Percentiles rank a stretch among this genome's conserved stretches.
Conservation (phyloP, 2,113 vertebrate species). For the Channa argus region DNA sequence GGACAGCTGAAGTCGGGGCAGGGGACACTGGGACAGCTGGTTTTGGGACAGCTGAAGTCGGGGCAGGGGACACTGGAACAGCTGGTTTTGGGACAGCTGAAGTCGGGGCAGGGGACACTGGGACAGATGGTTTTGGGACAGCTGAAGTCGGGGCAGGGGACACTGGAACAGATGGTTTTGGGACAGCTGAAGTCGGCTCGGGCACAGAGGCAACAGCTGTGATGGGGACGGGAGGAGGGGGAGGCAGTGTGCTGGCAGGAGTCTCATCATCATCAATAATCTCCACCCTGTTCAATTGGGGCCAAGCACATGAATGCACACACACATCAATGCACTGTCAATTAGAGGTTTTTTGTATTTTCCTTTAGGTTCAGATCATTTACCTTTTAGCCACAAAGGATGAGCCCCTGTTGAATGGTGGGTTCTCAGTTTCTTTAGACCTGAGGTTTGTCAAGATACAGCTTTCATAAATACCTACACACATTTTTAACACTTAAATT, state of each 20-base stretch:
- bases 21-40: too few species aligned
- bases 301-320: neutral
- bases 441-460: conserved; percentile 59
- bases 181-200: too few species aligned
- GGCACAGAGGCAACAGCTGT: conserved; percentile 40
- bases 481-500: conserved; percentile 8
- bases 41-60: too few species aligned
- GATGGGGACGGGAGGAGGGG: conserved; percentile 19
- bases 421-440: conserved; percentile 47
- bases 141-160: too few species aligned
- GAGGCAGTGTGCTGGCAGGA: conserved; percentile 15
- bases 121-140: too few species aligned
- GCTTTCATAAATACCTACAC: neutral
- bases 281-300: conserved; percentile 74
- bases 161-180: too few species aligned
- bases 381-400: conserved; percentile 85
- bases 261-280: conserved; percentile 75
- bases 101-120: too few species aligned
- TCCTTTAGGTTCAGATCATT: neutral
- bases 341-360: neutral
- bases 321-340: neutral
- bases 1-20: too few species aligned
- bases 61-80: too few species aligned
- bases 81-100: too few species aligned
- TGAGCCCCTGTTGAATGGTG: neutral